Evolutionary conservation across 1,140 invertebrate genomes (phyloP).

Genomic region (Berghia stephanieae): DNA sequence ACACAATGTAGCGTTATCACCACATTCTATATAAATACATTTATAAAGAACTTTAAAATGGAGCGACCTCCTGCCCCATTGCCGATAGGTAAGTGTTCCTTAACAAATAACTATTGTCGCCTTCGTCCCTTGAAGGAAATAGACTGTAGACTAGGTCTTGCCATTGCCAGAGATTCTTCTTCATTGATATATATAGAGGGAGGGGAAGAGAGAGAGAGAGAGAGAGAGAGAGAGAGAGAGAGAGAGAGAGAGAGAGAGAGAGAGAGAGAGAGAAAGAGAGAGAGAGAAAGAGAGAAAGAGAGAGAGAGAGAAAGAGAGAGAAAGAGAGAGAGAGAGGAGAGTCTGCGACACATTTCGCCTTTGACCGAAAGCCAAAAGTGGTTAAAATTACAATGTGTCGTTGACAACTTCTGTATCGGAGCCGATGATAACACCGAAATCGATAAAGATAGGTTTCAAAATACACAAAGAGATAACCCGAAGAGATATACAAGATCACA

Average conservation of each 20-base stretch:
- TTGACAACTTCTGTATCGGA: too few relatives aligned
- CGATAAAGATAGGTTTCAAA: too few relatives aligned
- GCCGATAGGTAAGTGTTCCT: constrained; percentile 74
- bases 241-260: neutral
- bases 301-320: neutral
- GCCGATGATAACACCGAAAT: too few relatives aligned
- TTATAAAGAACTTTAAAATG: constrained; percentile 74
- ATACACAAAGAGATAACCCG: too few relatives aligned
- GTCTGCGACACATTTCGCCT: too few relatives aligned
- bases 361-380: too few relatives aligned
- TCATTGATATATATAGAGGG: neutral
- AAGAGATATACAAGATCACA: too few relatives aligned
- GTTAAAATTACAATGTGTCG: too few relatives aligned
- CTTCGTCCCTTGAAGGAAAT: neutral
- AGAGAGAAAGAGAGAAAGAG: neutral
- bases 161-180: neutral
- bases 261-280: neutral
- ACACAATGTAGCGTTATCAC: constrained; percentile 2
- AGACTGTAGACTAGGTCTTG: neutral
- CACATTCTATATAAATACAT: neutral
- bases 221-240: neutral
- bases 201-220: constrained; percentile 18
- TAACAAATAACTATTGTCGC: constrained; percentile 76
- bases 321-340: neutral
- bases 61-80: constrained; percentile 90